Percentiles rank a stretch among this genome's conserved stretches.
Conservation (phyloP, 2,113 vertebrate species). For the Neolamprologus cancellatus region DNA sequence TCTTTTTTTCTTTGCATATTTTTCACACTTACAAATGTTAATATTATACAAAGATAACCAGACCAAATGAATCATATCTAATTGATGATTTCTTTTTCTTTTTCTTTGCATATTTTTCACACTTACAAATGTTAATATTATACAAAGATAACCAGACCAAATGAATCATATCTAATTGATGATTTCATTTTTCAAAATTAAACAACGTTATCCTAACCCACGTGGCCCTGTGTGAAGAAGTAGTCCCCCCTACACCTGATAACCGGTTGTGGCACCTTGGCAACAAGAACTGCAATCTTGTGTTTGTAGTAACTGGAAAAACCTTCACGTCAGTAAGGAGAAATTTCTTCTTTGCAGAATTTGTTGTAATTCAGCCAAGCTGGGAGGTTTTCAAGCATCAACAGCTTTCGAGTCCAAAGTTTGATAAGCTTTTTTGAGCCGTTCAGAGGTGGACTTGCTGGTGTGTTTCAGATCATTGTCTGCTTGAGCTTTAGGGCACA, state of each 20-base stretch:
- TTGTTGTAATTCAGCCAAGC: neutral
- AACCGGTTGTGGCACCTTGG: neutral
- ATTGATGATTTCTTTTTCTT: neutral
- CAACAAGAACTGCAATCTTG: neutral
- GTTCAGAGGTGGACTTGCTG: neutral
- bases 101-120: neutral
- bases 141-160: neutral
- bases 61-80: neutral
- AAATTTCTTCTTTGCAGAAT: neutral
- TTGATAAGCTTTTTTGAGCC: neutral
- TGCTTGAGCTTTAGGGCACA: neutral
- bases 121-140: neutral
- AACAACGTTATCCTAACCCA: neutral
- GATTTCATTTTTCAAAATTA: neutral
- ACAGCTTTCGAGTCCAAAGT: accelerated
- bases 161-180: neutral
- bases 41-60: neutral
- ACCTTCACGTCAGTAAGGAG: neutral
- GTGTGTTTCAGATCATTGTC: neutral
- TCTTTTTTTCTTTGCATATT: neutral
- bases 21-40: neutral
- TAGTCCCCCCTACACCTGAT: neutral
- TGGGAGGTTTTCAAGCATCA: neutral
- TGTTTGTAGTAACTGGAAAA: neutral
- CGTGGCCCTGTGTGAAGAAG: neutral